Evolutionary conservation across 2,797 vertebrate species (phyloP).

Genomic region (Hipposideros larvatus): DNA sequence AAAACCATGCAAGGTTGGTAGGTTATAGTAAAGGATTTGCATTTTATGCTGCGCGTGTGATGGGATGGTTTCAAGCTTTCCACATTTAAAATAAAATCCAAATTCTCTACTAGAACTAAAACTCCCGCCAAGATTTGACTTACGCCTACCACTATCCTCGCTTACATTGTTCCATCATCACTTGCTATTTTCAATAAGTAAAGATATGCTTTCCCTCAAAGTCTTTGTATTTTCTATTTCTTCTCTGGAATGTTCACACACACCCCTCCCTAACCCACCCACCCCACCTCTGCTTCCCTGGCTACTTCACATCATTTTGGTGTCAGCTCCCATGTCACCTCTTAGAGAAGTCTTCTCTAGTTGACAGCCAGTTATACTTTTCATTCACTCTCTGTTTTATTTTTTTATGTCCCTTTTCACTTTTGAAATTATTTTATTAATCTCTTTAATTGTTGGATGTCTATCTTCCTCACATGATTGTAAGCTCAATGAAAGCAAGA

Average conservation of each 20-base stretch:
- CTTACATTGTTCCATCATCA: not conserved
- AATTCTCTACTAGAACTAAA: not conserved
- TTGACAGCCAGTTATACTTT: conserved; percentile 1
- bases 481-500: too few species aligned
- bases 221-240: conserved; percentile 29
- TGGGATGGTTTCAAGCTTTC: not conserved
- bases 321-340: not conserved
- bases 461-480: too few species aligned
- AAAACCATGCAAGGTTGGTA: not conserved
- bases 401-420: not conserved
- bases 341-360: not conserved
- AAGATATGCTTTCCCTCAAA: not conserved
- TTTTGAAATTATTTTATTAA: too few species aligned
- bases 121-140: not conserved
- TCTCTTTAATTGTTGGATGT: too few species aligned
- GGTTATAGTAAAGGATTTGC: conserved; percentile 14
- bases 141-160: not conserved
- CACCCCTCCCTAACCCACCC: too few species aligned
- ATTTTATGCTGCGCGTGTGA: not conserved
- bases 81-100: conserved; percentile 38
- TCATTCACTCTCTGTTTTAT: not conserved
- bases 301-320: not conserved
- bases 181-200: not conserved
- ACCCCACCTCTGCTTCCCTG: not conserved
- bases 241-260: not conserved